A percentile compares a stretch with the other conserved stretches of the same genome.
phyloP scores from a whole-genome alignment of 2,888 invertebrate species.

The Ichneumoninae sp. region DNA sequence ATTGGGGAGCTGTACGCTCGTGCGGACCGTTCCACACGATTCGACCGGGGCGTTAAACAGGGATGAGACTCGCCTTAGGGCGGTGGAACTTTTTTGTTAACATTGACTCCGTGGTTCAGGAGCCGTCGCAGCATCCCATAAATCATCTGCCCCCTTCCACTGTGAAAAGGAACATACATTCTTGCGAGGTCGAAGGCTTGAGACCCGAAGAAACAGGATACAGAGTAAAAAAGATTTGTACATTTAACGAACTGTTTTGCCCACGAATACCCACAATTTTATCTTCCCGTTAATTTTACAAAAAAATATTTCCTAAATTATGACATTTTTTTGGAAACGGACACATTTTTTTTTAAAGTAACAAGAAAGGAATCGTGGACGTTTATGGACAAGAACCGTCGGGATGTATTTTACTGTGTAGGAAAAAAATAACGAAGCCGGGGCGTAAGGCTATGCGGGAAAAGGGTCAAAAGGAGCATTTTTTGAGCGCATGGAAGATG shows the following conservation, averaged over 20 bases:
- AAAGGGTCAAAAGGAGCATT: slow-evolving; percentile 58
- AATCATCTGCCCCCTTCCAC: slow-evolving; percentile 39
- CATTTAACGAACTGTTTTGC: no score
- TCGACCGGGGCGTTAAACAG: slow-evolving; percentile 1
- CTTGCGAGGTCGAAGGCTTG: slow-evolving; percentile 31
- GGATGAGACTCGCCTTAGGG: slow-evolving; percentile 16
- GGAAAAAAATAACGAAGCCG: neutral
- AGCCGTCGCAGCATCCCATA: slow-evolving; percentile 46
- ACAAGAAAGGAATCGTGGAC: no score
- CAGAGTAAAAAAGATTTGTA: slow-evolving; percentile 12
- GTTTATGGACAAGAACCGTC: no score
- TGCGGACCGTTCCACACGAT: slow-evolving; percentile 35
- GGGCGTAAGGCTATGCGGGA: slow-evolving; percentile 8
- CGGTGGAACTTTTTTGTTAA: neutral
- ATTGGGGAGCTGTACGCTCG: slow-evolving; percentile 22
- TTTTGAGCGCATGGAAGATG: slow-evolving; percentile 25
- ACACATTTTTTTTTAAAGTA: no score
- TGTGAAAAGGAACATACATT: slow-evolving; percentile 10
- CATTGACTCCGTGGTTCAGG: slow-evolving; percentile 36
- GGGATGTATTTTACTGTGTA: no score
- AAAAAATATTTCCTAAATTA: no score
- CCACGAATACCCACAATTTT: no score
- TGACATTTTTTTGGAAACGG: no score
- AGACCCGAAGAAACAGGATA: slow-evolving; percentile 51
- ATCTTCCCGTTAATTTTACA: no score